These are phyloP conservation scores for Beris morrisii DNA, from an alignment of 2,888 invertebrate genomes.

Conservation along the genomic window DNA sequence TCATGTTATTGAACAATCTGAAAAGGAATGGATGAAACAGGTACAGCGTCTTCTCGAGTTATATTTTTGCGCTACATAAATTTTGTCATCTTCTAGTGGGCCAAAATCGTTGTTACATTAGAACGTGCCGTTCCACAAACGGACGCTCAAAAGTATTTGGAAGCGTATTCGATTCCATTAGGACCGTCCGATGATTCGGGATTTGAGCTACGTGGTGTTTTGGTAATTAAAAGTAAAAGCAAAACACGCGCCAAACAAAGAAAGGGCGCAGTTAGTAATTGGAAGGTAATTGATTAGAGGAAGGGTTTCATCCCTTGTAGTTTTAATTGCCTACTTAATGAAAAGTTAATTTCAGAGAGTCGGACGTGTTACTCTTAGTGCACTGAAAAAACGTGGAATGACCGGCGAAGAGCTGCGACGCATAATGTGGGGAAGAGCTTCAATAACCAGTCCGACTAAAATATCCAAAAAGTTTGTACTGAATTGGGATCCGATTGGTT, in stretches of 20 bases:
- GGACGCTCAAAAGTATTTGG: slow-evolving; percentile 86
- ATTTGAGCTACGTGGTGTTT: slow-evolving; percentile 87
- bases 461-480: slow-evolving; percentile 61
- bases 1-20: slow-evolving; percentile 95
- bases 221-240: slow-evolving; percentile 96
- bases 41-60: slow-evolving; percentile 51
- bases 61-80: not conserved
- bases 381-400: slow-evolving; percentile 78
- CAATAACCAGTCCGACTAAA: slow-evolving; percentile 83
- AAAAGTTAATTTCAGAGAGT: slow-evolving; percentile 65
- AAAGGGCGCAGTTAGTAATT: slow-evolving; percentile 93
- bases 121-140: slow-evolving; percentile 91
- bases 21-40: slow-evolving; percentile 98
- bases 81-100: slow-evolving; percentile 71
- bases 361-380: slow-evolving; percentile 83
- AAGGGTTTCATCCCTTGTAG: no score
- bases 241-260: slow-evolving; percentile 95
- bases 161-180: slow-evolving; percentile 92
- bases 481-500: not conserved
- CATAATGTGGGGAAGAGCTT: slow-evolving; percentile 89
- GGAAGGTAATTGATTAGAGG: slow-evolving; percentile 77
- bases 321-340: no score
- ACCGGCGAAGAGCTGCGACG: slow-evolving; percentile 83
- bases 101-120: slow-evolving; percentile 95
- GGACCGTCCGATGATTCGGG: slow-evolving; percentile 82